Conservation (phyloP, 2,888 invertebrate species). For the Clusia tigrina region DNA sequence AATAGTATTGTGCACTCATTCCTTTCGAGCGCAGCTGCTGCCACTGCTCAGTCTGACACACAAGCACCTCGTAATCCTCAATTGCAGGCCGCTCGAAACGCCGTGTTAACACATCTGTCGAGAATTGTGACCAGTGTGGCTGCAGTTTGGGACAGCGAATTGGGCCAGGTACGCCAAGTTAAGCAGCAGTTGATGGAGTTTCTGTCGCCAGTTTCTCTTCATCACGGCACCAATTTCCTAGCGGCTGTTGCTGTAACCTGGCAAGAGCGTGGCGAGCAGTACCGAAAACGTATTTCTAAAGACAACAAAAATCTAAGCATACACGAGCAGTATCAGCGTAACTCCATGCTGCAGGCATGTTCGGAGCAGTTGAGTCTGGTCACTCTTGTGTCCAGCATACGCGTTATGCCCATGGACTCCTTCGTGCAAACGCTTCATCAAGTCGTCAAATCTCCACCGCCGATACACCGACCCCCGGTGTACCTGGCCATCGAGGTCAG, state of each 20-base stretch:
- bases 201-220: slow-evolving; percentile 82
- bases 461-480: slow-evolving; percentile 67
- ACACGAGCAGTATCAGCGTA: slow-evolving; percentile 57
- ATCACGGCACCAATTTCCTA: slow-evolving; percentile 82
- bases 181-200: slow-evolving; percentile 83
- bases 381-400: slow-evolving; percentile 79
- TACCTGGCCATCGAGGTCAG: slow-evolving; percentile 79
- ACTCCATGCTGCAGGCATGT: slow-evolving; percentile 68
- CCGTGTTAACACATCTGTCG: slow-evolving; percentile 80
- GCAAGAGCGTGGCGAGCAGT: slow-evolving; percentile 73
- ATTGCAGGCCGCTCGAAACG: slow-evolving; percentile 71
- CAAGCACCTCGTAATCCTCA: slow-evolving; percentile 59
- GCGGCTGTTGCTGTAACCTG: slow-evolving; percentile 86
- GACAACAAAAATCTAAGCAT: slow-evolving; percentile 43
- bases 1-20: slow-evolving; percentile 84
- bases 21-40: slow-evolving; percentile 67
- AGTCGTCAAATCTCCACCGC: slow-evolving; percentile 80
- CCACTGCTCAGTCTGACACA: slow-evolving; percentile 46
- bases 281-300: slow-evolving; percentile 61
- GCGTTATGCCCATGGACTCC: slow-evolving; percentile 84
- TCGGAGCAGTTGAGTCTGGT: slow-evolving; percentile 79
- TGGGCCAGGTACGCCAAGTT: slow-evolving; percentile 67
- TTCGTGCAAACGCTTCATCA: slow-evolving; percentile 83
- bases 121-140: slow-evolving; percentile 82
- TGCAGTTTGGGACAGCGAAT: slow-evolving; percentile 80